Evolutionary conservation across 64 coral and sea anemone species (phyloP).

Genomic region (Porites lutea): DNA sequence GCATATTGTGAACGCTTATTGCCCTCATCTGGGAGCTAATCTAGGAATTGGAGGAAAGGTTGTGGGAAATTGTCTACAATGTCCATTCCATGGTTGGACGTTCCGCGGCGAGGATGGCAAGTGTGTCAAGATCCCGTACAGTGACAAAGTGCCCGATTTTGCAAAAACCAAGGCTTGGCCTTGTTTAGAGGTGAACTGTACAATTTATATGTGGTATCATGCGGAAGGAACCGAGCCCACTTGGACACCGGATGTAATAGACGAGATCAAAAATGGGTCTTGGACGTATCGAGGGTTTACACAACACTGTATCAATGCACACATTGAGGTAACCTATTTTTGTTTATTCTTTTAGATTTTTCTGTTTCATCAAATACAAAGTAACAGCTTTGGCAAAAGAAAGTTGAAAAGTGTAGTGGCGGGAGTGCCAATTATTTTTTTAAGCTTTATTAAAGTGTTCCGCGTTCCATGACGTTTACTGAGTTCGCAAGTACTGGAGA

Average conservation of each 20-base stretch:
- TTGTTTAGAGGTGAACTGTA: constrained; percentile 72
- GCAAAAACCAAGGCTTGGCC: constrained; percentile 85
- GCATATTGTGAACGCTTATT: constrained; percentile 87
- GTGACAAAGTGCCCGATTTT: constrained; percentile 65
- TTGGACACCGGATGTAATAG: constrained; percentile 87
- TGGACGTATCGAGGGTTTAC: constrained; percentile 83
- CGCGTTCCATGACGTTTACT: too few species aligned
- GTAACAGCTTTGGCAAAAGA: background rate
- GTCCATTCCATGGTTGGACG: constrained; percentile 94
- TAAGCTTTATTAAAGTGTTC: background rate
- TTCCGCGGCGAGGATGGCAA: constrained; percentile 78
- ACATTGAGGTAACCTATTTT: constrained; percentile 76
- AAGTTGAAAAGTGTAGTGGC: too few species aligned
- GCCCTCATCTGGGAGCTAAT: constrained; percentile 96
- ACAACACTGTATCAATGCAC: constrained; percentile 83
- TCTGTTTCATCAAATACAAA: background rate
- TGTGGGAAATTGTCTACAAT: constrained; percentile 79
- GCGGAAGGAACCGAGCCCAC: constrained; percentile 81
- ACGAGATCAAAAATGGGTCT: constrained; percentile 74
- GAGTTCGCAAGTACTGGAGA: too few species aligned
- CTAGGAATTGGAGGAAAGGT: constrained; percentile 88
- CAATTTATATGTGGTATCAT: constrained; percentile 93
- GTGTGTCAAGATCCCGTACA: constrained; percentile 87
- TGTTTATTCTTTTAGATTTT: constrained; percentile 18
- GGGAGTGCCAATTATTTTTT: too few species aligned